phyloP scores from a whole-genome alignment of 2,797 vertebrate genomes.

The Periophthalmus magnuspinnatus region DNA sequence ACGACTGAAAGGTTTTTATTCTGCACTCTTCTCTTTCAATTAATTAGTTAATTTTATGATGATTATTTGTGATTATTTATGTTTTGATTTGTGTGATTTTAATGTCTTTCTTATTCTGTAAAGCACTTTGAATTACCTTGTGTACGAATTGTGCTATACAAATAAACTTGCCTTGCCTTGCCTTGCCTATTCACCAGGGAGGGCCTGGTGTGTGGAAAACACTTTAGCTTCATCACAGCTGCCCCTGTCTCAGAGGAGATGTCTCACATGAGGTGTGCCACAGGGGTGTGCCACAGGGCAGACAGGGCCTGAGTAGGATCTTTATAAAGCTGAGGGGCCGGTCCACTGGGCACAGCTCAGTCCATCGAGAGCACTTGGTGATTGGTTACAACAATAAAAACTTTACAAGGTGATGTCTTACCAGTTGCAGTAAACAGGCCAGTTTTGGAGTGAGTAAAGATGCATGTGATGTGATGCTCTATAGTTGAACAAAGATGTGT shows the following conservation, averaged over 20 bases:
- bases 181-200: too few species aligned
- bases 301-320: conserved; percentile 42
- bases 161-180: too few species aligned
- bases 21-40: too few species aligned
- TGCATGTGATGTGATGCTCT: conserved; percentile 1
- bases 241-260: conserved; percentile 47
- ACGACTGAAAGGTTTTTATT: too few species aligned
- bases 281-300: conserved; percentile 38
- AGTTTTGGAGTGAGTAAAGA: conserved; percentile 39
- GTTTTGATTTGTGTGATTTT: too few species aligned
- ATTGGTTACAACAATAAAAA: conserved; percentile 67
- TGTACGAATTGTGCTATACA: too few species aligned
- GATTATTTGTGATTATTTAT: too few species aligned
- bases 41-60: too few species aligned
- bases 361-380: conserved; percentile 41
- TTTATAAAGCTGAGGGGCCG: conserved; percentile 66
- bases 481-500: conserved; percentile 14
- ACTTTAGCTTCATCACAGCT: conserved; percentile 61
- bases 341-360: conserved; percentile 37
- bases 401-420: conserved; percentile 36
- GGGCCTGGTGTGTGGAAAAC: conserved; percentile 53
- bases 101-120: too few species aligned
- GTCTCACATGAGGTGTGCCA: conserved; percentile 19
- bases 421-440: conserved; percentile 29
- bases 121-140: too few species aligned